Evolutionary conservation across 2,888 invertebrate species (phyloP).

Genomic region (Drosophila atripex): DNA sequence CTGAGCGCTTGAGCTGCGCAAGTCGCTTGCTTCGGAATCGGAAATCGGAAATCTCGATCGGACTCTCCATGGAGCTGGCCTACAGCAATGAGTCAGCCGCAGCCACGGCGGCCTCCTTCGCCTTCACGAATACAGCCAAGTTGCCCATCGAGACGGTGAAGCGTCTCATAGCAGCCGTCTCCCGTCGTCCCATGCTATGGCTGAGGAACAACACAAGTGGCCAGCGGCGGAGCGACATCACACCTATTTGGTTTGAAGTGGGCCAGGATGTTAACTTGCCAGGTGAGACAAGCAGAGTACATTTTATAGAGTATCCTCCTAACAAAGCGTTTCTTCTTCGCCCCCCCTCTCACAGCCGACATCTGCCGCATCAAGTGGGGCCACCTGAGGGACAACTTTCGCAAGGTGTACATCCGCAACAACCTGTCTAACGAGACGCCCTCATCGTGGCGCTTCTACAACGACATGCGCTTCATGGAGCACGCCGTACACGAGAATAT

Average conservation of each 20-base stretch:
- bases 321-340: background rate
- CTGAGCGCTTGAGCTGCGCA: conserved; percentile 75
- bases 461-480: conserved; percentile 80
- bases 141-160: conserved; percentile 77
- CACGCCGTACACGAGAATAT: conserved; percentile 77
- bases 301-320: background rate
- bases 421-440: conserved; percentile 76
- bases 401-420: conserved; percentile 78
- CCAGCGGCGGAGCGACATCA: conserved; percentile 75
- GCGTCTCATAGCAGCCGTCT: conserved; percentile 75
- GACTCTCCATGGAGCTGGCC: conserved; percentile 60
- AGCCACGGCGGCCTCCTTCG: conserved; percentile 56
- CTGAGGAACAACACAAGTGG: conserved; percentile 70
- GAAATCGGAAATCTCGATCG: conserved; percentile 16
- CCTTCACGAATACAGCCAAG: conserved; percentile 77
- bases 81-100: conserved; percentile 70
- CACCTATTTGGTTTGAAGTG: conserved; percentile 75
- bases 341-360: conserved; percentile 55
- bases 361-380: conserved; percentile 81
- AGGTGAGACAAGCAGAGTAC: conserved; percentile 52
- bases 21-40: conserved; percentile 50
- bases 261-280: conserved; percentile 77
- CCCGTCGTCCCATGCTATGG: conserved; percentile 75
- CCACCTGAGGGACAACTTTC: conserved; percentile 78
- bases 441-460: conserved; percentile 79